Base-by-base conservation (phyloP, 2,113 vertebrate species). In the Zosterops lateralis region DNA sequence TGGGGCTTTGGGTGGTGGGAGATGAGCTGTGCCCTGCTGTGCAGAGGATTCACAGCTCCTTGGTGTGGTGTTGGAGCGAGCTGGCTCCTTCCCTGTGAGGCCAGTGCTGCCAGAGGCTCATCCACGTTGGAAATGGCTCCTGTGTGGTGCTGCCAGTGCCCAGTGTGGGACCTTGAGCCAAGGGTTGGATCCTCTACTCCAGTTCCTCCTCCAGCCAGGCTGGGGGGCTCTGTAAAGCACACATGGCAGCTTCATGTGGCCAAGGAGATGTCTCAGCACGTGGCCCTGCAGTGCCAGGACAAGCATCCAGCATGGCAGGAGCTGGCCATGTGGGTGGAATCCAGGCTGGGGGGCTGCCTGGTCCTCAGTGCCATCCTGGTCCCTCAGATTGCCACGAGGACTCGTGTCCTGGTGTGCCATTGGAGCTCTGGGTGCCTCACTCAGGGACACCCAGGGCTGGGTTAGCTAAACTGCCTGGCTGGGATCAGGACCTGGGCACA, bases 401-500 rank as follows among this genome's bases (percentile, higher is more conserved):
- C 60, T 40, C 0, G 0, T 25, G 22, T 70, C 45, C 54, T 68
- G 7, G 0, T 36, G 54, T 48, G 54, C n/a, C 0, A 0, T n/a
- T 54, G 42, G 32, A 71, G 72, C 50, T 72, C 80, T 40, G 83
- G 22, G 13, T 36, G 19, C 45, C 22, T 76, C 3, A 0, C 47
- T 26, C 5, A 0, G 4, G 42, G 51, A 25, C 0, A 3, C 19
- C 36, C 0, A 0, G 28, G 58, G 32, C 44, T 1, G 32, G 44
- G 8, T 32, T 36, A 84, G 14, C 58, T 36, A 21, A 0, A 0
- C 29, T 86, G 61, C 77, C 87, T 38, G 72, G 7, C 25, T 17
- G 60, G 42, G 34, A 22, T n/a, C 1, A 1, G 81, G 70, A 71
- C 18, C 77, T 45, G 60, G 48, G 45, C 62, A 45, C 0, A 0